Conservation (phyloP, 2,797 vertebrate genomes). For the Sebastes oblongus region DNA sequence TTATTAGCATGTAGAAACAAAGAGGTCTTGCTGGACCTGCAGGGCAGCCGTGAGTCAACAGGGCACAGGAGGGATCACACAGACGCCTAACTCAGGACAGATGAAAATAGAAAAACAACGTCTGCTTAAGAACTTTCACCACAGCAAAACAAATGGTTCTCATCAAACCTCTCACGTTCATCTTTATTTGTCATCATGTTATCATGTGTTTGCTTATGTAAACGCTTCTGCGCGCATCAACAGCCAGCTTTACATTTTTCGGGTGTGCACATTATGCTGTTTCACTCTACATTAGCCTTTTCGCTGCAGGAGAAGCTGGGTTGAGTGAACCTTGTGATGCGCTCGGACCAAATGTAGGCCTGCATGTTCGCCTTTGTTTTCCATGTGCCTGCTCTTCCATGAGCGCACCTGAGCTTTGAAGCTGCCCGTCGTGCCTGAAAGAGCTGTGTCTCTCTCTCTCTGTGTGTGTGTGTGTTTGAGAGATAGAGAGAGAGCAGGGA, state of each 20-base stretch:
- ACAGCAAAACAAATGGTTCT: slow-evolving; percentile 24
- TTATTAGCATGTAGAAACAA: slow-evolving; percentile 73
- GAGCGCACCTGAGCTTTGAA: slow-evolving; percentile 84
- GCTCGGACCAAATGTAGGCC: slow-evolving; percentile 63
- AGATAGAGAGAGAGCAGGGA: slow-evolving; percentile 30
- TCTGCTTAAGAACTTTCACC: slow-evolving; percentile 39
- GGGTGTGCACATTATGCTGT: slow-evolving; percentile 49
- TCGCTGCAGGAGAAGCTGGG: slow-evolving; percentile 59
- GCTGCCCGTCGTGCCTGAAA: slow-evolving; percentile 46
- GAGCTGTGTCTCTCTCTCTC: slow-evolving; percentile 9
- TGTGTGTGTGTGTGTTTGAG: slow-evolving; percentile 23
- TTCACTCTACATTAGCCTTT: slow-evolving; percentile 77
- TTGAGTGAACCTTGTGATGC: slow-evolving; percentile 74
- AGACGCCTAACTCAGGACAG: slow-evolving; percentile 75
- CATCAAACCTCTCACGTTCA: slow-evolving; percentile 12
- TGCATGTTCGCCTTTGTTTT: slow-evolving; percentile 75
- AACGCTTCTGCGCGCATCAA: slow-evolving; percentile 25
- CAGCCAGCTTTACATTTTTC: slow-evolving; percentile 44
- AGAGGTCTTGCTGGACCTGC: slow-evolving; percentile 54
- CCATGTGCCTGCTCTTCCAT: slow-evolving; percentile 81
- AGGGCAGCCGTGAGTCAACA: slow-evolving; percentile 75
- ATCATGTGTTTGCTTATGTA: slow-evolving; percentile 15
- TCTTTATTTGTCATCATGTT: slow-evolving; percentile 15
- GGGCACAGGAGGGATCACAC: slow-evolving; percentile 61
- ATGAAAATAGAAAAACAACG: slow-evolving; percentile 69